These are phyloP conservation scores for Catocala fraxini DNA, from an alignment of 2,888 invertebrate genomes.

Conservation along the genomic window DNA sequence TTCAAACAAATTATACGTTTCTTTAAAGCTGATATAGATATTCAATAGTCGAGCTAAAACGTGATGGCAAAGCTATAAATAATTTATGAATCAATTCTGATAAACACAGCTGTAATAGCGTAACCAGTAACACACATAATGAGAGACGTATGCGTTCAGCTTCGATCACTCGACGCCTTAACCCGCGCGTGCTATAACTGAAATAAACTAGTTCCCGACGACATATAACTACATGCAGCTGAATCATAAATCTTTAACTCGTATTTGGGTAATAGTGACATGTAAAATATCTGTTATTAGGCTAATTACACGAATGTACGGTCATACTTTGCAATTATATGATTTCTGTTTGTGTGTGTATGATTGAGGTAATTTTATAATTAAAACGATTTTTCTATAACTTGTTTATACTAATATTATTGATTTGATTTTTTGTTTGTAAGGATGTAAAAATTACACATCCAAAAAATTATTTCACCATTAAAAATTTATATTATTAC, in stretches of 20 bases:
- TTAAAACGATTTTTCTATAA: too few species aligned
- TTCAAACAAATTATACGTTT: too few species aligned
- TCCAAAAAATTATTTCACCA: too few species aligned
- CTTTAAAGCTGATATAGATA: too few species aligned
- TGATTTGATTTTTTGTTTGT: too few species aligned
- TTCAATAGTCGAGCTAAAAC: neutral
- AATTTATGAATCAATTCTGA: neutral
- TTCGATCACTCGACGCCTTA: constrained; percentile 24
- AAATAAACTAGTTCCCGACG: constrained; percentile 30
- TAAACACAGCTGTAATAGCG: constrained; percentile 15
- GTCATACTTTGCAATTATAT: too few species aligned
- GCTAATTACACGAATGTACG: too few species aligned
- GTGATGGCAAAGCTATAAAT: constrained; percentile 5
- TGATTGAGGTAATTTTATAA: too few species aligned
- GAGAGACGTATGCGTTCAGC: constrained; percentile 25
- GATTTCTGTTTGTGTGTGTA: too few species aligned
- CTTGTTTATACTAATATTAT: too few species aligned
- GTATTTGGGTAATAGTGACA: constrained; percentile 7
- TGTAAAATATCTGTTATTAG: neutral
- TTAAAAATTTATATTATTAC: too few species aligned
- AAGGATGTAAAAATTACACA: too few species aligned
- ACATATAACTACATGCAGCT: constrained; percentile 28
- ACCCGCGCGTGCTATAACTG: constrained; percentile 23
- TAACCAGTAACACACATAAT: constrained; percentile 15
- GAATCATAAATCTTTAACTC: constrained; percentile 19